Conservation (phyloP, 2,113 vertebrate species). For the Xiphophorus couchianus region DNA sequence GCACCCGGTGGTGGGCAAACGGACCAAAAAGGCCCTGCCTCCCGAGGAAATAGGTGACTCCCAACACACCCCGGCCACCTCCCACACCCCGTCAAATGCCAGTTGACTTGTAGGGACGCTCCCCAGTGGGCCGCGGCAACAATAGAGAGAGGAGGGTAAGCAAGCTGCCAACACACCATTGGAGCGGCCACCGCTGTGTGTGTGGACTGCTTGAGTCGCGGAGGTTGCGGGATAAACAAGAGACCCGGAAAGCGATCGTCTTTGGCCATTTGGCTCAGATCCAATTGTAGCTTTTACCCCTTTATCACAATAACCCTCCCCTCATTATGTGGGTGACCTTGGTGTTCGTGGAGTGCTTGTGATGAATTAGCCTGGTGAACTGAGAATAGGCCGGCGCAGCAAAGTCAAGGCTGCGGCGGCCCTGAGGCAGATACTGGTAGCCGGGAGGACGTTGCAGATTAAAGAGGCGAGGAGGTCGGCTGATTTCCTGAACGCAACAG, state of each 20-base stretch:
- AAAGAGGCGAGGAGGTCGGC: constrained; percentile 21
- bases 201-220: constrained; percentile 9
- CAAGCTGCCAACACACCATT: constrained; percentile 28
- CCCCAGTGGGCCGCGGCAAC: constrained; percentile 60
- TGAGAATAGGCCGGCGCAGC: constrained; percentile 43
- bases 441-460: constrained; percentile 27
- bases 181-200: neutral
- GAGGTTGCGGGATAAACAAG: constrained; percentile 34
- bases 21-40: constrained; percentile 62
- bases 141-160: constrained; percentile 60
- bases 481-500: constrained; percentile 16
- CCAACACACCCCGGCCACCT: constrained; percentile 49
- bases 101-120: constrained; percentile 67
- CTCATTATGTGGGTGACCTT: constrained; percentile 66
- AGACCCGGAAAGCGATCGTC: constrained; percentile 35
- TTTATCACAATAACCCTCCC: constrained; percentile 57
- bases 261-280: constrained; percentile 39
- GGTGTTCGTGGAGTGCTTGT: constrained; percentile 42
- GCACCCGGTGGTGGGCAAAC: constrained; percentile 39
- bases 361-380: constrained; percentile 67
- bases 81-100: constrained; percentile 68
- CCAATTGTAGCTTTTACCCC: constrained; percentile 60
- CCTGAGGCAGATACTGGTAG: constrained; percentile 11
- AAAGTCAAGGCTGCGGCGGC: constrained; percentile 64
- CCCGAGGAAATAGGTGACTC: constrained; percentile 70